phyloP scores from a whole-genome alignment of 2,888 invertebrate species.

The Stomorhina lunata region DNA sequence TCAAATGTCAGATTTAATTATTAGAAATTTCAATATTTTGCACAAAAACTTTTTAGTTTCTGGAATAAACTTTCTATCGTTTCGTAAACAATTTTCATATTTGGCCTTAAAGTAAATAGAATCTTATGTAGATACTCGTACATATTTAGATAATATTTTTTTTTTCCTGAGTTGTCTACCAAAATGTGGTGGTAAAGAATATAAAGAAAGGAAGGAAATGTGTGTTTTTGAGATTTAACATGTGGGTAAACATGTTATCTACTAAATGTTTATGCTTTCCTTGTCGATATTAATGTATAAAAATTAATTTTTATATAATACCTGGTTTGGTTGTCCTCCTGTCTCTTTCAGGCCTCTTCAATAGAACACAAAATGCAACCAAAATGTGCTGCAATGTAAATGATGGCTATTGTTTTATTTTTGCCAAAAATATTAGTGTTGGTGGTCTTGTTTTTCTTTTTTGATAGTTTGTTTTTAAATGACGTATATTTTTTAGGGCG shows the following conservation, averaged over 20 bases:
- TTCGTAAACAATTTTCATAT: too few species aligned
- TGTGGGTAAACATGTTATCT: slow-evolving; percentile 35
- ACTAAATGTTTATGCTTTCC: slow-evolving; percentile 11
- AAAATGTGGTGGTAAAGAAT: too few species aligned
- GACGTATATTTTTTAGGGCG: too few species aligned
- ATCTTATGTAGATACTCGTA: too few species aligned
- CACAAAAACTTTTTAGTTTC: not conserved
- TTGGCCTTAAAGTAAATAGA: not conserved
- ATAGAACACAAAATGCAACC: not conserved
- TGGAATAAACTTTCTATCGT: not conserved
- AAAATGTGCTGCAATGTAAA: not conserved
- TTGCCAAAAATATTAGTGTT: too few species aligned
- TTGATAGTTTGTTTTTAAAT: too few species aligned
- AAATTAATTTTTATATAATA: not conserved
- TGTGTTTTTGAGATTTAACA: slow-evolving; percentile 22
- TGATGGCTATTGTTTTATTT: too few species aligned
- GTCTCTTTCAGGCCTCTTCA: not conserved
- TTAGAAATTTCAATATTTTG: not conserved
- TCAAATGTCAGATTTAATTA: not conserved
- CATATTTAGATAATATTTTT: too few species aligned
- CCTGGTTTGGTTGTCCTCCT: not conserved
- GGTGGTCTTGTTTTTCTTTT: too few species aligned
- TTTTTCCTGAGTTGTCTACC: too few species aligned
- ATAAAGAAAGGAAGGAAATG: too few species aligned
- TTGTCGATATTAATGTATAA: not conserved